Evolutionary conservation across 1,140 invertebrate species (phyloP).

Genomic region (Dinothrombium tinctorium): DNA sequence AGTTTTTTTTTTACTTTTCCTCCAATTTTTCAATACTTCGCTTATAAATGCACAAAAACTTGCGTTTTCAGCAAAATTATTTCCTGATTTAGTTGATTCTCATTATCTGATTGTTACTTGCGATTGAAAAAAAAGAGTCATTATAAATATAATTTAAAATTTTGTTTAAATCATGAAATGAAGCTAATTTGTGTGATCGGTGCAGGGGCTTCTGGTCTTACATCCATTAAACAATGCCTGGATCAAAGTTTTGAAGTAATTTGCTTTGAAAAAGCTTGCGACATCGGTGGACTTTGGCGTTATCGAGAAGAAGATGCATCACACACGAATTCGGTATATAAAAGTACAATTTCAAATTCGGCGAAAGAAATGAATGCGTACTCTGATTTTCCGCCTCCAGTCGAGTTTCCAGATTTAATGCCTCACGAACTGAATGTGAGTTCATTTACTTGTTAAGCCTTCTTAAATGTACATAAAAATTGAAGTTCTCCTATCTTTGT

Average conservation of each 20-base stretch:
- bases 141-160: too few species aligned
- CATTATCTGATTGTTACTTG: too few species aligned
- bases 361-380: slow-evolving; percentile 22
- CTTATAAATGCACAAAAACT: too few species aligned
- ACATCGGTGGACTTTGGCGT: slow-evolving; percentile 29
- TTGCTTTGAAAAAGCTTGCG: slow-evolving; percentile 22
- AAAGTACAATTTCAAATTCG: slow-evolving; percentile 16
- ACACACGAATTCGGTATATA: slow-evolving; percentile 17
- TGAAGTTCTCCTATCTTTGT: slow-evolving; percentile 19
- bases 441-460: background rate
- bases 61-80: too few species aligned
- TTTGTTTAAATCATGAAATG: too few species aligned
- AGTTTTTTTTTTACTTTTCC: too few species aligned
- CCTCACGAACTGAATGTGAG: slow-evolving; percentile 17
- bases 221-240: slow-evolving; percentile 23
- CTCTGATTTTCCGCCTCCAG: slow-evolving; percentile 21
- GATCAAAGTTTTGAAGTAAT: slow-evolving; percentile 21
- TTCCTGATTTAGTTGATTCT: too few species aligned
- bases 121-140: too few species aligned
- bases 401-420: slow-evolving; percentile 20
- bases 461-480: background rate
- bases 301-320: slow-evolving; percentile 21
- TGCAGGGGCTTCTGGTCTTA: slow-evolving; percentile 24
- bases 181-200: slow-evolving; percentile 26
- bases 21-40: too few species aligned